A percentile compares a stretch with the other conserved stretches of the same genome.
Conservation (phyloP, 2,797 vertebrate species). For the Tokudaia muenninki region DNA sequence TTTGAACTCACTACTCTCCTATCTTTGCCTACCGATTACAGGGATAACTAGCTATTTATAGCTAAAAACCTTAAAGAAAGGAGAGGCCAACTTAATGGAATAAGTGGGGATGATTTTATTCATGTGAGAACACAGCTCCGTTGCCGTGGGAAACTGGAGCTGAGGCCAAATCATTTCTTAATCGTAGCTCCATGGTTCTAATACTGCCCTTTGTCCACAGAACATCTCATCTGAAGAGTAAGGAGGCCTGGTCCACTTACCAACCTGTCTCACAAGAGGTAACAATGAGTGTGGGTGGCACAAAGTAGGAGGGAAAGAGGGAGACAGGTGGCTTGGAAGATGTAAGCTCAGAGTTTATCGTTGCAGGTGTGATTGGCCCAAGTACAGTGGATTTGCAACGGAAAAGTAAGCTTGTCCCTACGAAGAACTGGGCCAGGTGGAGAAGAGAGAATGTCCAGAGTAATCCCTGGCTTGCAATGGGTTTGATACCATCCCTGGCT, state of each 20-base stretch:
- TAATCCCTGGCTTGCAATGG: rapidly evolving
- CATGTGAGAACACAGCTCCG: neutral
- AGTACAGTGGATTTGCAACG: neutral
- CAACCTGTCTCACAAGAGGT: neutral
- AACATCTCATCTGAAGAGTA: neutral
- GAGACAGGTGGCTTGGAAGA: constrained; percentile 30
- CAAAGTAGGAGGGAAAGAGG: neutral
- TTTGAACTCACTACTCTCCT: neutral
- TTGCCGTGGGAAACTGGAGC: neutral
- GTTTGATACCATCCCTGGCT: neutral
- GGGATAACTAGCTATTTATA: neutral
- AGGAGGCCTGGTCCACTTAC: neutral
- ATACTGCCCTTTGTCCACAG: neutral
- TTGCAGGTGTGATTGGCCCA: constrained; percentile 30
- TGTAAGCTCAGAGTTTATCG: constrained; percentile 40
- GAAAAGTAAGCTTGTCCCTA: neutral
- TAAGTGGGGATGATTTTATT: neutral
- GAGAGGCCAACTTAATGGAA: neutral
- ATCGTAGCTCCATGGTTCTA: neutral
- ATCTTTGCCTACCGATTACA: neutral
- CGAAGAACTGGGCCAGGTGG: neutral
- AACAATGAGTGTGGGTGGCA: neutral
- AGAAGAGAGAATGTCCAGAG: neutral
- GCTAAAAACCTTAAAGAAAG: neutral
- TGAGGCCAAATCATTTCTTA: neutral